Base-by-base conservation (phyloP, 1,140 invertebrate species). In the Drosophila asahinai region DNA sequence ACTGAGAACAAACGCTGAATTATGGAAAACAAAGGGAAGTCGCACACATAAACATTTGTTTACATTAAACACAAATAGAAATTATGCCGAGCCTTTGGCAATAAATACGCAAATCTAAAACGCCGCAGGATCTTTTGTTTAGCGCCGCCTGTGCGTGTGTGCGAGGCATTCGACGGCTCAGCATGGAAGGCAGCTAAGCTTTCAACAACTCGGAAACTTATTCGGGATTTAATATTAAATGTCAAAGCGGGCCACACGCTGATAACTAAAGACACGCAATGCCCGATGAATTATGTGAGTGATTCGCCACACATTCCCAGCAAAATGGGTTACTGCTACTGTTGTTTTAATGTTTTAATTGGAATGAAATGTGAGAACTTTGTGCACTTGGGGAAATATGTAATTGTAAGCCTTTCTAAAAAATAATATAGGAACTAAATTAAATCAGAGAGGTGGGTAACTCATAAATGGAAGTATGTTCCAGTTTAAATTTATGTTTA, bases 41-140 rank as follows among this genome's bases (percentile, higher is more conserved):
- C 42, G 48, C 67, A 36, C 80, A 36, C 80, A 74, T 84, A 72
- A 51, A 51, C 67, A 76, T 78, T 84, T 81, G 59, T 65, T 67
- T 54, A 68, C 67, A 82, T 76, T 49, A 65, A 71, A 63, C 49
- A 48, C 38, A 54, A 64, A 61, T 12, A 48, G 57, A 67, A 83
- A 68, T 51, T 63, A 61, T 54, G 43, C 63, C 51, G 57, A 63
- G 64, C 64, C 81, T 67, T 27, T 48, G 66, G 73, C 84, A 75
- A 89, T 89, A 84, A 87, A 84, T 83, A 89, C 77, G 77, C 84
- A 89, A 89, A 89, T 81, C 77, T 55, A 62, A 75, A 89, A 57
- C 84, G 55, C 84, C 73, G 22, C 84, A 70, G 70, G 84, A 89
- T 66, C 63, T 33, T 57, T 59, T 70, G 59, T 83, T 65, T 60